These are phyloP conservation scores for Orchesella cincta DNA, from an alignment of 1,140 invertebrate genomes.

Conservation along the genomic window DNA sequence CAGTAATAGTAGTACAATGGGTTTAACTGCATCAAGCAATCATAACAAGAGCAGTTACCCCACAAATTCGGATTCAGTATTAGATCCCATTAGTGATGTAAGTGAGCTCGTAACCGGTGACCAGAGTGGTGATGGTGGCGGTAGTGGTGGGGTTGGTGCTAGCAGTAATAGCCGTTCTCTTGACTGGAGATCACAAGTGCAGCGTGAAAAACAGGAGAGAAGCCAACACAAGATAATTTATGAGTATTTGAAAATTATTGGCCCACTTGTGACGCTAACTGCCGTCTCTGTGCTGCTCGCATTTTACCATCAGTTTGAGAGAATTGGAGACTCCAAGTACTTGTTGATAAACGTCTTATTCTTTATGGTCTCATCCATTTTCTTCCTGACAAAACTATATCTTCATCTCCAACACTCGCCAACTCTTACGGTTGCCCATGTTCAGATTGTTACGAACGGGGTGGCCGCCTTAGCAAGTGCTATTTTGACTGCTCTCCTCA, in stretches of 20 bases:
- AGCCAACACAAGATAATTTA: background rate
- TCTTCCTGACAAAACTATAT: constrained; percentile 26
- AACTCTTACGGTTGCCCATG: constrained; percentile 33
- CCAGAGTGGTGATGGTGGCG: background rate
- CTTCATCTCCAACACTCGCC: background rate
- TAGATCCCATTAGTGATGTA: background rate
- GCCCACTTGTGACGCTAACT: constrained; percentile 27
- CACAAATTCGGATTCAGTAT: background rate
- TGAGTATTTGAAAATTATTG: constrained; percentile 10
- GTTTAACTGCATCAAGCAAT: constrained; percentile 1
- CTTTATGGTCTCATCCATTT: constrained; percentile 25
- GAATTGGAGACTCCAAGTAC: constrained; percentile 27
- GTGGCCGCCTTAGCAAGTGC: background rate
- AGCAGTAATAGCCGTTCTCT: constrained; percentile 13
- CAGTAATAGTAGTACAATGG: background rate
- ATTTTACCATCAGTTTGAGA: constrained; percentile 44
- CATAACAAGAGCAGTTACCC: background rate
- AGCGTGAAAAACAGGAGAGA: no score
- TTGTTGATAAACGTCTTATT: constrained; percentile 37
- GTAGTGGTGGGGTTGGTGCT: background rate
- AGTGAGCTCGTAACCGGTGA: background rate
- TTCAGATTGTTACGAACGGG: constrained; percentile 30
- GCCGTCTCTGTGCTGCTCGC: constrained; percentile 5
- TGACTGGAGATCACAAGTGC: background rate
- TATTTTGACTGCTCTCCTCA: constrained; percentile 25